Evolutionary conservation across 2,888 invertebrate species (phyloP).

Genomic region (Tenthredo scrophulariae): DNA sequence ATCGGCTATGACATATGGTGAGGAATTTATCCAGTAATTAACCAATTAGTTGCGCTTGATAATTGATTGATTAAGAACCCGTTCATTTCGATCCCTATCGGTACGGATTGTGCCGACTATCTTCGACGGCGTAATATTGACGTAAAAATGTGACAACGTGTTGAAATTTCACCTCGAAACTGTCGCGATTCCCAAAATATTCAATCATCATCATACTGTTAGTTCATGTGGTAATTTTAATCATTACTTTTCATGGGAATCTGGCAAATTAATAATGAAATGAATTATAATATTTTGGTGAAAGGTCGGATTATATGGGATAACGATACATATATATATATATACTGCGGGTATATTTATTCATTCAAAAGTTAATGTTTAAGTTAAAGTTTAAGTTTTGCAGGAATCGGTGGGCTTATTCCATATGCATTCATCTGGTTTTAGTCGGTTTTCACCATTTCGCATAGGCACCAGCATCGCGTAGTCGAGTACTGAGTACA

Average conservation of each 20-base stretch:
- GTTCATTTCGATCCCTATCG: constrained; percentile 67
- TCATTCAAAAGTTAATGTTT: constrained; percentile 65
- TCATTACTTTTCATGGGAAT: not conserved
- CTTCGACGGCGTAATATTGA: not conserved
- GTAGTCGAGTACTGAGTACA: constrained; percentile 35
- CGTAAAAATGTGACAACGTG: not conserved
- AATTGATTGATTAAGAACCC: constrained; percentile 71
- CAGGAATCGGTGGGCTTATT: constrained; percentile 39
- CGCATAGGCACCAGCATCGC: constrained; percentile 17
- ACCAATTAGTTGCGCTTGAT: constrained; percentile 67
- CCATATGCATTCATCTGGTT: constrained; percentile 59
- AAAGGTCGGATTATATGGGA: not conserved
- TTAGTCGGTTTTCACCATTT: constrained; percentile 5
- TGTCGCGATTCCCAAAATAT: not conserved
- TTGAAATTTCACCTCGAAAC: not conserved
- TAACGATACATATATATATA: too few relatives aligned
- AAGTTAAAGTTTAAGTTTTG: constrained; percentile 59
- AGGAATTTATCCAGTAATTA: constrained; percentile 69
- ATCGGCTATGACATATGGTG: not conserved
- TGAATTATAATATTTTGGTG: not conserved
- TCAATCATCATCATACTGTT: too few relatives aligned
- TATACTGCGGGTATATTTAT: not conserved
- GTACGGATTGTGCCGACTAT: not conserved
- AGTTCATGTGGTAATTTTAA: too few relatives aligned
- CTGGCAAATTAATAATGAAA: not conserved